Evolutionary conservation across 2,888 invertebrate genomes (phyloP), one percentile per base, ranked within the genome.

Genomic region (Aelia acuminata): DNA sequence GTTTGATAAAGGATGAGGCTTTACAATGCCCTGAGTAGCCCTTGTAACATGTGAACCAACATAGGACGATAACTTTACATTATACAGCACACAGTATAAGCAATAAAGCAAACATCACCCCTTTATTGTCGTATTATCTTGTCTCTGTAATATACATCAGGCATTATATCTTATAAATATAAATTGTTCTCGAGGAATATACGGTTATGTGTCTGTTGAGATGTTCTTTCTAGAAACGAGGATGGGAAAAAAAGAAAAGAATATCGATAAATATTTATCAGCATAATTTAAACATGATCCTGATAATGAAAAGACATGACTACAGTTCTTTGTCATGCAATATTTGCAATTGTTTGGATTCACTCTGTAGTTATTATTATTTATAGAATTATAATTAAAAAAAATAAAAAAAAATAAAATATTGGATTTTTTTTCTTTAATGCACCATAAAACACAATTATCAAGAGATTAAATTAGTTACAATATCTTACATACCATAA

Each of bases 21-120:
- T 43, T 43, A 43, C 63, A 2, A 70, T 35, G 3, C 8, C 8
- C 35, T 70, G 20, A 70, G 63, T 70, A 70, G 63, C 7, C 35
- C 63, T 70, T 18, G 35, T 70, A 70, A 70, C 63, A 35, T 70
- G 15, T 70, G 63, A 70, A 70, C 57, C 13, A 57, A 57, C 63
- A 35, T 0, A 7, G 35, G 63, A 31, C 7, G 31, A 35, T 70
- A 70, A 70, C 63, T 70, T 70, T 22, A 70, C 63, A 70, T 70
- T 70, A 70, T 70, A 70, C 63, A 70, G 63, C 63, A 26, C 63
- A 35, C 18, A 70, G 63, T 35, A 70, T 70, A 31, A 18, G 63
- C 63, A 70, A 70, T 70, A 70, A 70, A 70, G 63, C 63, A 70
- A 70, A 70, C 63, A 70, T 70, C 26, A 8, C 31, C 15, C 18